Base-by-base conservation (phyloP, 2,797 vertebrate species). In the Alca torda region DNA sequence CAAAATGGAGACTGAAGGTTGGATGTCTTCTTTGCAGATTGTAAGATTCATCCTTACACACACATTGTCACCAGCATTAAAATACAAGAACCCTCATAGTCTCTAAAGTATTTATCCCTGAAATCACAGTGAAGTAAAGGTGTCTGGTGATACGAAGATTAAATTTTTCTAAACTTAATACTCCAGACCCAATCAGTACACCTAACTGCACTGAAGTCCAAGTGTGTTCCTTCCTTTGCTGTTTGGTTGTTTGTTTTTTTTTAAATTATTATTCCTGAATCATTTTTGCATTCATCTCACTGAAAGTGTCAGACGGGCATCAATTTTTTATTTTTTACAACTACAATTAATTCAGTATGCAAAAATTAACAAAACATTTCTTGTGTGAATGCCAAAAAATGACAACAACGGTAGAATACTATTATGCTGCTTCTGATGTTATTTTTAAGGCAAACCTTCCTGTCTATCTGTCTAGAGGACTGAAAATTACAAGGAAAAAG, bases 151-250 rank as follows among this genome's bases (percentile, higher is more conserved):
- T 28, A 41, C 1, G 5, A 75, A 78, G 16, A 64, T 46, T 3
- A 50, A n/a, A 6, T 11, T 76, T 61, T 72, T 65, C 33, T 65
- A 24, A 75, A 70, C 23, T 46, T 68, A 74, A 50, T n/a, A 9
- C 26, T 87, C 10, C 54, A 90, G 6, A 65, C 1, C 1, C 3
- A 67, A 28, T 1, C 7, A 1, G 16, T 39, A 31, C 31, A 78
- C 48, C 45, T 59, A 65, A 53, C 5, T 35, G 28, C 16, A 46
- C 17, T 64, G 1, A 39, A 82, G 10, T 65, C 16, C 6, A 56
- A 31, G 11, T 24, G 6, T 26, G 16, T 33, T 39, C 1, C 0
- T 16, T 31, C 35, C 25, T 8, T 54, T 26, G 20, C 18, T 16
- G 11, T 18, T 28, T 28, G 13, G 12, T 31, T 54, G 8, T 39